A percentile compares a stretch with the other conserved stretches of the same genome.
These are phyloP conservation scores for Botia kubotai DNA, from an alignment of 2,797 vertebrate species.

Conservation along the genomic window DNA sequence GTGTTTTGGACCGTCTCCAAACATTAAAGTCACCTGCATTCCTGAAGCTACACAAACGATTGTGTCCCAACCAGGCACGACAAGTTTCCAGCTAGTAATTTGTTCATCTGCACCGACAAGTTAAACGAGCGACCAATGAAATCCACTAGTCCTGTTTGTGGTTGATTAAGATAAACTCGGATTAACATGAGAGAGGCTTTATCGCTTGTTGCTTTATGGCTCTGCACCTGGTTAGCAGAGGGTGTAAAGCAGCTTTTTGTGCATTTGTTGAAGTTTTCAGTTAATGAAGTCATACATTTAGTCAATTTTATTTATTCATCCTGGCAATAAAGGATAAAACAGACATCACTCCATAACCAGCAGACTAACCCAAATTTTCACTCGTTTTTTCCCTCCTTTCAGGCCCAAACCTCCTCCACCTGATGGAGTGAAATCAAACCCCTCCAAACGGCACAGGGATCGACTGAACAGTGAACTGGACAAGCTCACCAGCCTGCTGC, in stretches of 20 bases:
- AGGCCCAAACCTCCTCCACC: slow-evolving; percentile 75
- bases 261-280: too few species aligned
- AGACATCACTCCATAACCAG: neutral
- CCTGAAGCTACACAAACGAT: neutral
- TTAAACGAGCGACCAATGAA: neutral
- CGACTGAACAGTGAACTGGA: slow-evolving; percentile 83
- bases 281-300: too few species aligned
- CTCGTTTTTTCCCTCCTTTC: neutral
- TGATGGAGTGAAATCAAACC: slow-evolving; percentile 81
- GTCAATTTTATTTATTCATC: neutral
- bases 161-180: neutral
- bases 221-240: neutral
- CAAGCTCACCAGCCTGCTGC: slow-evolving; percentile 82
- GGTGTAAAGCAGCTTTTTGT: neutral
- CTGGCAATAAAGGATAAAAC: neutral
- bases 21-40: slow-evolving; percentile 7
- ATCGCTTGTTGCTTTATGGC: neutral
- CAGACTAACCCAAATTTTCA: neutral
- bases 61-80: neutral
- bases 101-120: neutral
- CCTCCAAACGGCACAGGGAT: slow-evolving; percentile 84
- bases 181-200: neutral
- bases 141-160: neutral
- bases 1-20: neutral
- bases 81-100: neutral